A percentile compares a stretch with the other conserved stretches of the same genome.
Conservation (phyloP, 2,113 vertebrate species). For the Brevimyrus niger region DNA sequence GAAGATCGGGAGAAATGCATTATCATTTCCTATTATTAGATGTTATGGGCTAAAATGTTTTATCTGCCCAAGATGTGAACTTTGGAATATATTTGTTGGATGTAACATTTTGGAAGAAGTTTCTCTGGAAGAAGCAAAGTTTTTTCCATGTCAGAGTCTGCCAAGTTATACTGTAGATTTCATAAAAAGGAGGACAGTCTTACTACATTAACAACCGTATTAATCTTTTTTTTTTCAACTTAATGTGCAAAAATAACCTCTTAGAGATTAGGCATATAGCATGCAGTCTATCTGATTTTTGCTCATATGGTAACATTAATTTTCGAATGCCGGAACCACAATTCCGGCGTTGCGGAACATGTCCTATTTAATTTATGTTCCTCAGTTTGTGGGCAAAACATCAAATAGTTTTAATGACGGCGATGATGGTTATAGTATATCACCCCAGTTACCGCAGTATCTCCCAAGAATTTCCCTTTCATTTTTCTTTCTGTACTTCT, state of each 20-base stretch:
- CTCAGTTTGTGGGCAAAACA: background rate
- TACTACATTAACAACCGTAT: background rate
- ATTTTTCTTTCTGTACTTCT: background rate
- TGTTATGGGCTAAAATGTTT: background rate
- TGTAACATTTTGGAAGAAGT: background rate
- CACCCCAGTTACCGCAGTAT: background rate
- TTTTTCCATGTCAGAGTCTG: background rate
- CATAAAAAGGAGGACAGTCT: background rate
- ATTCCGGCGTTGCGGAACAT: background rate
- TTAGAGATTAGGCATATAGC: background rate
- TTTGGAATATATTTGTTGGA: conserved; percentile 3
- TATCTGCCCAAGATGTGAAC: background rate
- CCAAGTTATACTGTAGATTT: background rate
- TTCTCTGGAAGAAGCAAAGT: background rate
- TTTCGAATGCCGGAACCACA: background rate
- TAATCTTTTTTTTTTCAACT: background rate
- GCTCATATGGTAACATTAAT: background rate
- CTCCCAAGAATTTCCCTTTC: background rate
- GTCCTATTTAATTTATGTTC: conserved; percentile 2
- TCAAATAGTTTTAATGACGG: background rate
- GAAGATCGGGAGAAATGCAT: background rate
- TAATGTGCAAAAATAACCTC: background rate
- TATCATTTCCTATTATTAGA: background rate
- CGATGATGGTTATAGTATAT: background rate
- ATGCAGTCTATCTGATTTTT: background rate